Evolutionary conservation across 2,888 invertebrate genomes (phyloP).

Genomic region (Quadroppia sp.): DNA sequence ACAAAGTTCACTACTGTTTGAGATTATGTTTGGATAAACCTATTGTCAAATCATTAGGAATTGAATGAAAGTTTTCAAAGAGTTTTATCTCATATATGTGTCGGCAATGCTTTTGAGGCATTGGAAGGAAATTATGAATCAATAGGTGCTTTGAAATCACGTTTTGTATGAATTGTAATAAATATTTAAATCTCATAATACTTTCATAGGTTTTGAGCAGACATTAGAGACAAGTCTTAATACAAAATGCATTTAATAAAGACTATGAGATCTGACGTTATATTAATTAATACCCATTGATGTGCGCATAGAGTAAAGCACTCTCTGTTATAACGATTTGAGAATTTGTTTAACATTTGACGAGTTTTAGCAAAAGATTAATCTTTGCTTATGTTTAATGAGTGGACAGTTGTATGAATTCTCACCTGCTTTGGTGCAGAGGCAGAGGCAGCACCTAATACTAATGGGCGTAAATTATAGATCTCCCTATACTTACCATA

Average conservation of each 20-base stretch:
- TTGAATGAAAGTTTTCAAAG: not conserved
- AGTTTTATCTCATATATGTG: not conserved
- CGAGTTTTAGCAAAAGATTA: conserved; percentile 13
- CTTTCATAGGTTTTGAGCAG: not conserved
- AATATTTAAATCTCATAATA: not conserved
- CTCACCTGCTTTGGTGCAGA: conserved; percentile 25
- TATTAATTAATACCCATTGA: not conserved
- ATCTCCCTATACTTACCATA: conserved; percentile 6
- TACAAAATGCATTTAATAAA: not conserved
- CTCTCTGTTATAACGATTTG: not conserved
- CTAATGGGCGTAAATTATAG: conserved; percentile 27
- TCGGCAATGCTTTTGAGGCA: not conserved
- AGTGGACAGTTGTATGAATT: conserved; percentile 24
- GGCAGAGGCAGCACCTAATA: conserved; percentile 26
- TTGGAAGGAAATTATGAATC: not conserved
- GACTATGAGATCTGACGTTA: not conserved
- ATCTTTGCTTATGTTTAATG: conserved; percentile 24
- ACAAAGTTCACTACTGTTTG: not conserved
- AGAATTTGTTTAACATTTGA: conserved; percentile 4
- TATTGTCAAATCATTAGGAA: not conserved
- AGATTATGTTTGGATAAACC: not conserved
- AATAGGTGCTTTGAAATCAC: not conserved
- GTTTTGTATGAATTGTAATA: not conserved
- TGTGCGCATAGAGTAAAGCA: not conserved
- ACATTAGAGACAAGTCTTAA: not conserved